These are phyloP conservation scores for Merluccius polli DNA, from an alignment of 2,797 vertebrate genomes.

Conservation along the genomic window DNA sequence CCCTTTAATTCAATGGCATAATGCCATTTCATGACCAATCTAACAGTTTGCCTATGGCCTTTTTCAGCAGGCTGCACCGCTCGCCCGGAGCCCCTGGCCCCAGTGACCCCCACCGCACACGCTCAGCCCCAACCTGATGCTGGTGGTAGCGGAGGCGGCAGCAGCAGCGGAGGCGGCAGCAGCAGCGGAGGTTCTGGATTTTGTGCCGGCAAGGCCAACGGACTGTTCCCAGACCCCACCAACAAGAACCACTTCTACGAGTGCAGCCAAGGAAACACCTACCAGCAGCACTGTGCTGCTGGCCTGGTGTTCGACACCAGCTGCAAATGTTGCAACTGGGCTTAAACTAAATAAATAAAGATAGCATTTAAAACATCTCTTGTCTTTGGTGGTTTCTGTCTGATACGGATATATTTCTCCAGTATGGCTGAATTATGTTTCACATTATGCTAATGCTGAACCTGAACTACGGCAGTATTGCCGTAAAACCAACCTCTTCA, in stretches of 20 bases:
- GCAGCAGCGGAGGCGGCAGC: constrained; percentile 26
- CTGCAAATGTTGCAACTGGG: constrained; percentile 77
- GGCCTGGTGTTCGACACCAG: constrained; percentile 66
- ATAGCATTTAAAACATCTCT: constrained; percentile 16
- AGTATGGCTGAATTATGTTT: neutral
- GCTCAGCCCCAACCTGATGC: constrained; percentile 22
- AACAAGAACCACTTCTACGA: constrained; percentile 68
- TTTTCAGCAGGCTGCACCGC: constrained; percentile 36
- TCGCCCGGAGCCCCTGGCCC: constrained; percentile 21
- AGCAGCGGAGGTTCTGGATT: constrained; percentile 56
- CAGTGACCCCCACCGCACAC: constrained; percentile 31
- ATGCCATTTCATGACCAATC: neutral
- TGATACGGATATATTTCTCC: neutral
- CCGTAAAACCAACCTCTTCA: too few species aligned
- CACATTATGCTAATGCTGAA: neutral
- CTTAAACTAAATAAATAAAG: constrained; percentile 50
- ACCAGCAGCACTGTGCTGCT: constrained; percentile 40
- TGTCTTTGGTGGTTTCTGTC: neutral
- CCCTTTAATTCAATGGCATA: neutral
- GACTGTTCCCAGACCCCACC: constrained; percentile 63
- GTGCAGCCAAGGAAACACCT: constrained; percentile 56
- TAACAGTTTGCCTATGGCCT: neutral
- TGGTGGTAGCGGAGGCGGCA: constrained; percentile 28
- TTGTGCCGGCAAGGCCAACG: constrained; percentile 68
- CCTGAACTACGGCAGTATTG: too few species aligned